Base-by-base conservation (phyloP, 2,113 vertebrate species). In the Phaethon lepturus region DNA sequence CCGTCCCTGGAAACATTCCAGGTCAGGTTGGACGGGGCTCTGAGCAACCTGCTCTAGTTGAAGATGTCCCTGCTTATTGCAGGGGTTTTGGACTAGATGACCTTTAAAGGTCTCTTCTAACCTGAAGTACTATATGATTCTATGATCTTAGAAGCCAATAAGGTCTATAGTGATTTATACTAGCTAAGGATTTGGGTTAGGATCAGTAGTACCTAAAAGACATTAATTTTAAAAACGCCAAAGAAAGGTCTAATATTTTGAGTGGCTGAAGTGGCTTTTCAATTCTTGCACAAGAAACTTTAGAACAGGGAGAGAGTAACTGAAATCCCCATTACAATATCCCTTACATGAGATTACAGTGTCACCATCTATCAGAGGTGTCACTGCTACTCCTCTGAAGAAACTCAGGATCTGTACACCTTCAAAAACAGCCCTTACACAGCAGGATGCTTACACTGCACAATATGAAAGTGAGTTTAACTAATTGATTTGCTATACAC, bases 371-470 rank as follows among this genome's bases (percentile, higher is more conserved):
- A 47, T 94, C 91, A 88, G 69, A 93, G 81, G 58, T 66, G 63
- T 93, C 89, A 90, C 80, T 87, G 89, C 86, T 82, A 88, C 67
- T 90, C 78, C 63, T 78, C n/a, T 50, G 74, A 73, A 94, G 59
- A 96, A 91, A 88, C 73, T 42, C 25, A 59, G 62, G 76, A 79
- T 88, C 74, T 45, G 53, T 74, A 90, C 25, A 24, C 81, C 55
- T 95, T 87, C 91, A 90, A 62, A 78, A 91, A 10, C 31, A 90
- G n/a, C 13, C 42, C 29, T 76, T 75, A 56, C 47, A n/a, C 44
- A 78, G 44, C 66, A 93, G 71, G 35, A 64, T 68, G 25, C 31
- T 58, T 73, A 72, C 45, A 33, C 28, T 55, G 53, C 31, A 55
- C 71, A 64, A 91, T 92, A 77, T 52, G 29, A 50, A 63, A 81